phyloP scores from a whole-genome alignment of 2,888 invertebrate genomes.

The Leistus spinibarbis region DNA sequence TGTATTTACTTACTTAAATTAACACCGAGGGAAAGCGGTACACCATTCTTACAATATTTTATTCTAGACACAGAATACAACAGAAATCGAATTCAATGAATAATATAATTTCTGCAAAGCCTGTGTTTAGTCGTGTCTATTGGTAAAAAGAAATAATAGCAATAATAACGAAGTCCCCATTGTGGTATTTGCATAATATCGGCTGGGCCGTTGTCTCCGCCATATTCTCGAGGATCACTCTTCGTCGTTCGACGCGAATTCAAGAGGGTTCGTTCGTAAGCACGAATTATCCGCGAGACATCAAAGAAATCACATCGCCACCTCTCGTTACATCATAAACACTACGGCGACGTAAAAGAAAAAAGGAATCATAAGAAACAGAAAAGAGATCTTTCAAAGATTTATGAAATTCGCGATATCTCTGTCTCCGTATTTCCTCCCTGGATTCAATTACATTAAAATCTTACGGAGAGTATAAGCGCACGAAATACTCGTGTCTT shows the following conservation, averaged over 20 bases:
- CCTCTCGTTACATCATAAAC: slow-evolving; percentile 33
- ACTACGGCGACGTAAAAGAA: background rate
- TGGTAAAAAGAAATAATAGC: background rate
- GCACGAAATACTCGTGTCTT: background rate
- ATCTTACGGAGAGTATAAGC: slow-evolving; percentile 12
- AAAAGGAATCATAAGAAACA: slow-evolving; percentile 11
- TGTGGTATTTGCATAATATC: background rate
- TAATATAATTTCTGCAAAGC: background rate
- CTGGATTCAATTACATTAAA: slow-evolving; percentile 18
- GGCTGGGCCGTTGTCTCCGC: background rate
- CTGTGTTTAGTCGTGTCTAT: background rate
- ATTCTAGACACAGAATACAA: background rate
- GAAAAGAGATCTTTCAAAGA: slow-evolving; percentile 4
- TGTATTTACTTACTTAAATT: too few species aligned
- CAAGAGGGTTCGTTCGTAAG: slow-evolving; percentile 15
- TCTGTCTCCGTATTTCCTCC: slow-evolving; percentile 1
- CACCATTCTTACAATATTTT: too few species aligned
- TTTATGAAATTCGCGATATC: slow-evolving; percentile 7
- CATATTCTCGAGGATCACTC: background rate
- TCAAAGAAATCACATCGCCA: slow-evolving; percentile 36
- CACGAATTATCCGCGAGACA: slow-evolving; percentile 13
- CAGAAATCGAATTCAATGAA: background rate
- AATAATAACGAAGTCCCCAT: background rate
- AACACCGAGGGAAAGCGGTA: too few species aligned
- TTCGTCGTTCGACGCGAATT: background rate